Base-by-base conservation (phyloP, 2,888 invertebrate species). In the Polydrusus pterygomalis region DNA sequence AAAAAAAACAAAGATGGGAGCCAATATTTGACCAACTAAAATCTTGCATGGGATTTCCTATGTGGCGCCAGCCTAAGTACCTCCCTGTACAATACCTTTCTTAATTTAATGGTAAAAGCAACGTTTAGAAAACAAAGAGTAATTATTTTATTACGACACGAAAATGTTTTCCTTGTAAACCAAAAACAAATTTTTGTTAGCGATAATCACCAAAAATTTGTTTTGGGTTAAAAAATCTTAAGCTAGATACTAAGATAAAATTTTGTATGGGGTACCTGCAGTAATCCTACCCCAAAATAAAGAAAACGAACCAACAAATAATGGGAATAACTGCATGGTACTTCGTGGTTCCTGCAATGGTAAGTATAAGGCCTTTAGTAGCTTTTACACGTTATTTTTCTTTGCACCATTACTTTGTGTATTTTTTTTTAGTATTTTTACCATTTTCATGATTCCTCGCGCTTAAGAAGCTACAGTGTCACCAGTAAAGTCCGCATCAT, bases 211-310 rank as follows among this genome's bases (percentile, higher is more conserved):
- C 64, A 47, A 64, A 64, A 34, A 64, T 17, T 49, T 15, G 47
- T 47, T 49, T 43, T 63, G 30, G 47, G 34, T 34, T 64, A 49
- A 43, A 64, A 17, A 15, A 7, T 7, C 25, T 30, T 47, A 47
- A 47, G 34, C 25, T 64, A 49, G 49, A 64, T 64, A 64, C 64
- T 64, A 70, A 70, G 70, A 70, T 54, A 30, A 49, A 54, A 63
- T 63, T 49, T 73, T 67, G 47, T 68, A 43, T 63, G 67, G 62
- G 74, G 74, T 63, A 74, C 63, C 74, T 68, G 70, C 63, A 77
- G 77, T 77, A 69, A 38, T 77, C 45, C 51, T 77, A 63, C 77
- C 77, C 51, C 58, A 77, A 72, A 76, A 70, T 63, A 69, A 69
- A 70, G 70, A 72, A 43, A 62, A 49, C 13, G 64, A 69, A 54